Conservation (phyloP, 2,797 vertebrate genomes). For the Alosa sapidissima region DNA sequence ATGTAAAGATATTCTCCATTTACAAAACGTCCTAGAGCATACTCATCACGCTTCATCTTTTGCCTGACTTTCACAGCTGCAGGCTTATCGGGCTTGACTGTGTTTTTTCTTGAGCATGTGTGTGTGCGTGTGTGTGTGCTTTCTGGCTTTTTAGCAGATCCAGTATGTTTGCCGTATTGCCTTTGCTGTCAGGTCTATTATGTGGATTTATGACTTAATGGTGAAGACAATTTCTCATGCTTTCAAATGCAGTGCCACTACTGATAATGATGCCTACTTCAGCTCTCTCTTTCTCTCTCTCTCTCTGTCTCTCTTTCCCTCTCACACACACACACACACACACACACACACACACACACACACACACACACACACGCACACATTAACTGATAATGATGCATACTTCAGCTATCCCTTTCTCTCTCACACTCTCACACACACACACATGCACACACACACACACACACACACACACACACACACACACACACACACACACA, state of each 20-base stretch:
- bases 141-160: conserved; percentile 33
- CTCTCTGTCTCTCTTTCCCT: not conserved
- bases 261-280: conserved; percentile 6
- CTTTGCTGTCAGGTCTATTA: conserved; percentile 14
- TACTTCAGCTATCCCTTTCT: not conserved
- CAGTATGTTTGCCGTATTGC: conserved; percentile 28
- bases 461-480: not conserved
- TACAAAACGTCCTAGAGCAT: not conserved
- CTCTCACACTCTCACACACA: not conserved
- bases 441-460: not conserved
- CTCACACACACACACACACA: not conserved
- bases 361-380: not conserved
- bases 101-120: not conserved
- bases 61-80: not conserved
- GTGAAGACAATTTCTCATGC: conserved; percentile 13
- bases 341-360: not conserved
- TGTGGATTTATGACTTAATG: conserved; percentile 25
- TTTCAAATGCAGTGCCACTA: conserved; percentile 7
- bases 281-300: not conserved
- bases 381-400: too few relatives aligned
- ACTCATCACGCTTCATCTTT: not conserved
- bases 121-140: not conserved
- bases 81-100: not conserved
- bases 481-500: not conserved
- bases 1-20: conserved; percentile 1